Conservation (phyloP, 2,113 vertebrate genomes). For the Rynchops niger region DNA sequence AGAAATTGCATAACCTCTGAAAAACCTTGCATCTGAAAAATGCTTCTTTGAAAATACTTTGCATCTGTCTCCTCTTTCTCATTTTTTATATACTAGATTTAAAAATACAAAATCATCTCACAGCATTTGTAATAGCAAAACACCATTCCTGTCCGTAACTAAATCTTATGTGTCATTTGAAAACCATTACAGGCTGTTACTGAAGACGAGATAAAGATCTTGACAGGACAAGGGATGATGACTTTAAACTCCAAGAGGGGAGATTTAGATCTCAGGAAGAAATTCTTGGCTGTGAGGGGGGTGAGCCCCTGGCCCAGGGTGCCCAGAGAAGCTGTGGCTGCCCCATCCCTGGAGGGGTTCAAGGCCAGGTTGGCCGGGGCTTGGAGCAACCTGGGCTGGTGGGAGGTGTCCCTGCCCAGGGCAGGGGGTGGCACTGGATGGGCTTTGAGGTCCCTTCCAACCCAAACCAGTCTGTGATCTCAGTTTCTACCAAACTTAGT, state of each 20-base stretch:
- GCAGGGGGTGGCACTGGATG: not conserved
- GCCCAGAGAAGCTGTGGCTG: not conserved
- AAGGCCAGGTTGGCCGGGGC: rapidly evolving
- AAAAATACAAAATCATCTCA: not conserved
- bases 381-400: rapidly evolving
- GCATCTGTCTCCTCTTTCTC: not conserved
- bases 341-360: not conserved
- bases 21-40: not conserved
- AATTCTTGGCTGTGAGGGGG: rapidly evolving
- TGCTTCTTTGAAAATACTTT: not conserved
- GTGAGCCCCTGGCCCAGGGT: rapidly evolving
- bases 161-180: rapidly evolving
- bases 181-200: not conserved
- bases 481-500: not conserved
- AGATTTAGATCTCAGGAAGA: not conserved
- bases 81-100: not conserved
- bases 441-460: not conserved
- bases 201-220: not conserved
- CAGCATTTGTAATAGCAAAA: not conserved
- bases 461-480: not conserved
- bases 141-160: not conserved
- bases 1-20: not conserved
- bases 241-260: not conserved
- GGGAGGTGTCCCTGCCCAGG: not conserved
- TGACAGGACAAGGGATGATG: not conserved